Percentiles rank a stretch among this genome's conserved stretches.
These are phyloP conservation scores for Coremacera marginata DNA, from an alignment of 2,888 invertebrate genomes.

Conservation along the genomic window DNA sequence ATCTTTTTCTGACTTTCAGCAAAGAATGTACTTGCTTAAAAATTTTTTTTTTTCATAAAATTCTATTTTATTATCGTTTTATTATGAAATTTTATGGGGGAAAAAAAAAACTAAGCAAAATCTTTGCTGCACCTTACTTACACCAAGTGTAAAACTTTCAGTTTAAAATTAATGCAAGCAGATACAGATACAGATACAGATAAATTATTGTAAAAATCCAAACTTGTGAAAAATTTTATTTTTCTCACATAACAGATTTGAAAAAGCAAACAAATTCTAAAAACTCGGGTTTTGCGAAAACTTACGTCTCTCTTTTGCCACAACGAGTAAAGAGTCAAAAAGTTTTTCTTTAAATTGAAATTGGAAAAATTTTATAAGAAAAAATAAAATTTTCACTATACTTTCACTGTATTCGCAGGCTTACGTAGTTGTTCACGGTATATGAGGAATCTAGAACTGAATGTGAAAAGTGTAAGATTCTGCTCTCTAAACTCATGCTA, in stretches of 20 bases:
- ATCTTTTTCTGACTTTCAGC: conserved; percentile 24
- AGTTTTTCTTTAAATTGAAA: conserved; percentile 31
- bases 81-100: neutral
- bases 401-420: conserved; percentile 16
- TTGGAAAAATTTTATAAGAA: conserved; percentile 26
- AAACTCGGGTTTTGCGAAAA: conserved; percentile 51
- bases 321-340: conserved; percentile 37
- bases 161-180: neutral
- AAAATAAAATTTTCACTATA: conserved; percentile 34
- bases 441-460: conserved; percentile 65
- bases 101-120: neutral
- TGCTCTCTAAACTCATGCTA: conserved; percentile 15
- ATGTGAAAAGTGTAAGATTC: conserved; percentile 55
- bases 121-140: neutral
- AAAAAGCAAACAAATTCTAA: neutral
- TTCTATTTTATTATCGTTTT: neutral
- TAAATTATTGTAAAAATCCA: conserved; percentile 12
- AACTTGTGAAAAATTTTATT: conserved; percentile 32
- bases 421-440: conserved; percentile 58
- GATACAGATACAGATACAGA: neutral
- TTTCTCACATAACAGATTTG: neutral
- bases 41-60: neutral
- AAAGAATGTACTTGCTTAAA: neutral
- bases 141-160: neutral
- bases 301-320: conserved; percentile 66